Conservation (phyloP, 2,113 vertebrate genomes). For the Eulemur rufifrons region DNA sequence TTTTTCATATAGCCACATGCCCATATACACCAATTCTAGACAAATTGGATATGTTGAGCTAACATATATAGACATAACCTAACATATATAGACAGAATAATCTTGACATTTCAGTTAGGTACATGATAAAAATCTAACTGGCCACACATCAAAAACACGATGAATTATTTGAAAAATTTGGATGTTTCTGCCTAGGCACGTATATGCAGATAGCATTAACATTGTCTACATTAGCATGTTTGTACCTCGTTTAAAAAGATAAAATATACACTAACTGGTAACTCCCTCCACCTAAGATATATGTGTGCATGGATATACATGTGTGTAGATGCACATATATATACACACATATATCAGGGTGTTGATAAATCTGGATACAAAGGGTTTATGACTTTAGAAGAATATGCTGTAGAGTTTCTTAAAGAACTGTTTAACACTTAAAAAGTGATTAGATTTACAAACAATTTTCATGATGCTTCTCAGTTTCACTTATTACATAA, state of each 20-base stretch:
- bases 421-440: background rate
- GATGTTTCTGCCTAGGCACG: background rate
- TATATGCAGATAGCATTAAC: background rate
- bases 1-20: background rate
- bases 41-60: background rate
- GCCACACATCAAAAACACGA: background rate
- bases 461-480: constrained; percentile 1
- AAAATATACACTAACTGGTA: background rate
- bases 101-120: background rate
- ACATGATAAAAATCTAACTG: background rate
- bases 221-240: background rate
- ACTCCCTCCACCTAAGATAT: background rate
- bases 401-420: background rate
- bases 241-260: background rate
- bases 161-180: constrained; percentile 19
- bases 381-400: constrained; percentile 24
- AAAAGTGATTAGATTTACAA: constrained; percentile 1
- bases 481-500: background rate
- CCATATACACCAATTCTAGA: background rate
- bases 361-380: background rate
- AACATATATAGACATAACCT: background rate
- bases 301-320: too few relatives aligned
- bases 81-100: background rate
- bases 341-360: background rate
- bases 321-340: background rate